Evolutionary conservation across 1,140 invertebrate species (phyloP), one percentile per base, ranked within the genome.

Genomic region (Argopecten irradians): DNA sequence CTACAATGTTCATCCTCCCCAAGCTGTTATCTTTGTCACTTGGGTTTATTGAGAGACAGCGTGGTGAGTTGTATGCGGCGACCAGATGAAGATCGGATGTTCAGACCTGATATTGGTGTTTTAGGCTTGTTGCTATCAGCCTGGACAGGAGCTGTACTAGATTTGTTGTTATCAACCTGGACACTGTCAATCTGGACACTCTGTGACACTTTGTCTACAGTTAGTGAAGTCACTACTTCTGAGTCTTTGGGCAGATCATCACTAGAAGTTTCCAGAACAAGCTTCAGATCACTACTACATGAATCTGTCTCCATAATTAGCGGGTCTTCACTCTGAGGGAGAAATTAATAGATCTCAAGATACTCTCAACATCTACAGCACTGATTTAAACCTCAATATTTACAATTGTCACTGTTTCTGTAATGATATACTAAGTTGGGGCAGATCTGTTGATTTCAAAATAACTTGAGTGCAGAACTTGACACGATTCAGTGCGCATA

Each of bases 241-340:
- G 43, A 11, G 55, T 71, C 55, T 71, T 71, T 71, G 2, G 55
- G 55, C 22, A 71, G 55, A 86, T 86, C 86, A 87, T 91, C 91
- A 34, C 82, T 89, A 8, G 89, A 89, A 22, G 88, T 90, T 89
- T 91, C 91, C 13, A 91, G 84, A 32, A 91, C 86, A 39, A 91
- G 88, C 28, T 89, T 86, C 0, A 91, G 82, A 41, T 90, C 91
- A 11, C 46, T 82, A 82, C 91, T 90, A 46, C 86, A 55, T 0
- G 87, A 83, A 35, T 90, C 89, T 0, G 84, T 88, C 14, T 91
- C 91, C 84, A 88, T 88, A 34, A 41, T 39, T 16, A 87, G 82
- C 22, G 85, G 85, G 33, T 89, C 86, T 33, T 87, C 87, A 87
- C 82, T 86, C 89, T 90, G 86, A 83, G 85, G 87, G 88, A 16